phyloP scores from a whole-genome alignment of 2,113 vertebrate species.

The Chinchilla lanigera region DNA sequence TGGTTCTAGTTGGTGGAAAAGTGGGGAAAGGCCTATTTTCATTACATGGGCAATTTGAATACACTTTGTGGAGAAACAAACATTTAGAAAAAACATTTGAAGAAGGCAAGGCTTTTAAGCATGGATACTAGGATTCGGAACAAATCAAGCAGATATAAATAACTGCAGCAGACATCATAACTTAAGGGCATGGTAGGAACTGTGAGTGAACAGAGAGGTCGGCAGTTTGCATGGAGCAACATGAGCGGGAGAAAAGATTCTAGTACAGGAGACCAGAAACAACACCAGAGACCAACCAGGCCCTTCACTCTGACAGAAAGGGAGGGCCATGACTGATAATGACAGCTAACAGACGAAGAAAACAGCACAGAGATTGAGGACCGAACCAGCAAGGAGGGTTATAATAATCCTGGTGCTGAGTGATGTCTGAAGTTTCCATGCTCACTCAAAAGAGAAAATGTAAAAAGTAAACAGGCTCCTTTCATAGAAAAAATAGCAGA shows the following conservation, averaged over 20 bases:
- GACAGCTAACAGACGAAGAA: background rate
- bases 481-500: background rate
- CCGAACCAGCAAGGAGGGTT: background rate
- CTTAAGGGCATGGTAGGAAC: too few relatives aligned
- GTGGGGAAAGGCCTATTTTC: background rate
- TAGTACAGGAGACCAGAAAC: background rate
- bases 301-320: background rate
- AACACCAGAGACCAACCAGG: background rate
- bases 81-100: background rate
- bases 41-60: too few relatives aligned
- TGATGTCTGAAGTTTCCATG: background rate
- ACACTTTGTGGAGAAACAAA: background rate
- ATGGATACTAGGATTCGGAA: background rate
- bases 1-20: too few relatives aligned
- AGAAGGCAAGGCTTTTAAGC: background rate
- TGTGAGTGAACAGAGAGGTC: background rate
- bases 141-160: background rate
- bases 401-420: background rate
- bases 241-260: fast-evolving
- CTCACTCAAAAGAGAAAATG: background rate
- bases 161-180: background rate
- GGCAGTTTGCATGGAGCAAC: background rate
- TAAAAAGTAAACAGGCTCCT: background rate
- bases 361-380: background rate
- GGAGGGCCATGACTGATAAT: background rate